These are phyloP conservation scores for Ostrea denselamellosa DNA, from an alignment of 1,140 invertebrate genomes.

Conservation along the genomic window DNA sequence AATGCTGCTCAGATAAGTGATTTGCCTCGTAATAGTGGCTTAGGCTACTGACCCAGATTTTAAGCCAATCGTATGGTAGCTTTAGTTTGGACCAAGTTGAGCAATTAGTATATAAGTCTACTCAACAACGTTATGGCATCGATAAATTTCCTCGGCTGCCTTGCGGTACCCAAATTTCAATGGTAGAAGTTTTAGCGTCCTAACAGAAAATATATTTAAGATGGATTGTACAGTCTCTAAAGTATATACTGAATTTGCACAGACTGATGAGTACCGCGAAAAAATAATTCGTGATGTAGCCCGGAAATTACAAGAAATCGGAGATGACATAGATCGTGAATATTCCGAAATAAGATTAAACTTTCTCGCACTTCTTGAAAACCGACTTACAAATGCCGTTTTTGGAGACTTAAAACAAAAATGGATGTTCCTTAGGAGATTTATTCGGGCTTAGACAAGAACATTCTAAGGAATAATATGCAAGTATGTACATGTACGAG, in stretches of 20 bases:
- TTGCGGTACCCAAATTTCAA: background rate
- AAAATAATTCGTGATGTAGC: conserved; percentile 20
- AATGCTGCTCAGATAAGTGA: background rate
- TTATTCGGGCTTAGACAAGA: background rate
- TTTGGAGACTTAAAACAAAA: conserved; percentile 11
- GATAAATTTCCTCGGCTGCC: background rate
- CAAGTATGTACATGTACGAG: background rate
- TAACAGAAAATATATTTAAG: background rate
- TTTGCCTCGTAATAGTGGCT: background rate
- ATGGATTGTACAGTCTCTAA: background rate
- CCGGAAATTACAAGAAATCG: background rate
- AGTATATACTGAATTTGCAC: background rate
- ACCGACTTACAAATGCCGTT: background rate
- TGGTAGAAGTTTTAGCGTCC: background rate
- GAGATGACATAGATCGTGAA: conserved; percentile 11
- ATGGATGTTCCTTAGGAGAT: background rate
- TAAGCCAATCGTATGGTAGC: background rate
- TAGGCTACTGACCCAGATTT: conserved; percentile 35
- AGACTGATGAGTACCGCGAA: background rate
- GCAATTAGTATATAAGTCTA: conserved; percentile 8
- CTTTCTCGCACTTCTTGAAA: background rate
- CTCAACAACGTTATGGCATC: background rate
- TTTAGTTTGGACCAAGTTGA: background rate
- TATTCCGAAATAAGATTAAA: background rate
- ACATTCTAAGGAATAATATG: background rate